phyloP scores from a whole-genome alignment of 1,140 invertebrate genomes.

The Liolophura sinensis region DNA sequence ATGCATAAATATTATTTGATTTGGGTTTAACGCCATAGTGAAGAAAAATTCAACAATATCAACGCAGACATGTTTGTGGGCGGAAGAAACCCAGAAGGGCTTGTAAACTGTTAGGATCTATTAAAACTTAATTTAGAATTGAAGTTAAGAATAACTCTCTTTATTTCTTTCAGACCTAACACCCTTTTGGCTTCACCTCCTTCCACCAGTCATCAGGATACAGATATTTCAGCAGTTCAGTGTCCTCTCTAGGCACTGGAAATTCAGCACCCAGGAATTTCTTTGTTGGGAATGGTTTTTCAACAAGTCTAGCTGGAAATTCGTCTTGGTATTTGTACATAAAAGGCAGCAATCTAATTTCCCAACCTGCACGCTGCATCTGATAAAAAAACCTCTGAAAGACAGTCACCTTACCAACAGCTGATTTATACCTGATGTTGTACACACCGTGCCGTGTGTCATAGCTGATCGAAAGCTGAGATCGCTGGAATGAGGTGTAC shows the following conservation, averaged over 20 bases:
- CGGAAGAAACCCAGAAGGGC: too few species aligned
- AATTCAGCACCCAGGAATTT: conserved; percentile 60
- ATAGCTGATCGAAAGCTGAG: conserved; percentile 53
- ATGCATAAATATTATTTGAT: too few species aligned
- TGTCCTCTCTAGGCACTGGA: conserved; percentile 65
- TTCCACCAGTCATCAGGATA: conserved; percentile 69
- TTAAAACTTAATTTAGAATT: too few species aligned
- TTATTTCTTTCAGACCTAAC: conserved; percentile 20
- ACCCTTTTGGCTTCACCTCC: conserved; percentile 63
- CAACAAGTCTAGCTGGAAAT: conserved; percentile 64
- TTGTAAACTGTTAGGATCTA: too few species aligned
- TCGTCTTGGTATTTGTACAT: conserved; percentile 65
- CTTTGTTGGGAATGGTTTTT: conserved; percentile 60
- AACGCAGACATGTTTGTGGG: too few species aligned
- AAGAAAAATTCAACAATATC: too few species aligned
- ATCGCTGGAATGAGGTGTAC: conserved; percentile 49
- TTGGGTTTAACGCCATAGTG: too few species aligned
- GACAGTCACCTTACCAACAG: conserved; percentile 48
- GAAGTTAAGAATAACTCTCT: too few species aligned
- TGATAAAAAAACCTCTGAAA: conserved; percentile 58
- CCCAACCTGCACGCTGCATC: conserved; percentile 65
- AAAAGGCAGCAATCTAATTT: conserved; percentile 64
- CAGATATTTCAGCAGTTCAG: conserved; percentile 69
- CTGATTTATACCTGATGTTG: conserved; percentile 25
- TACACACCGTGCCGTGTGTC: conserved; percentile 60